Percentiles rank a stretch among this genome's conserved stretches.
Conservation (phyloP, 2,888 invertebrate genomes). For the Drosophila mayaguana region DNA sequence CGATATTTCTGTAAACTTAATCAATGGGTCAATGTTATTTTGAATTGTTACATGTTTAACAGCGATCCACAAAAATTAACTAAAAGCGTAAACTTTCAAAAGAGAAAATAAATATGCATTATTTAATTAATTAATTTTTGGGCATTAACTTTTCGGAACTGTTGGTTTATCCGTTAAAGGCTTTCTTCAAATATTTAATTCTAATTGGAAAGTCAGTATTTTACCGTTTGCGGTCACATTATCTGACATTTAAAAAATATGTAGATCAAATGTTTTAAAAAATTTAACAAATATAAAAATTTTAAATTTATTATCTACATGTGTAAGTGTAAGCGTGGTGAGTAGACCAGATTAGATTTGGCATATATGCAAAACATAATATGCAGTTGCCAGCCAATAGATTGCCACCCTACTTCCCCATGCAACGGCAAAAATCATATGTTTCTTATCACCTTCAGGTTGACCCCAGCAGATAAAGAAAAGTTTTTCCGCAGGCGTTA, state of each 20-base stretch:
- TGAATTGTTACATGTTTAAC: background rate
- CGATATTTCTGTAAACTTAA: conserved; percentile 24
- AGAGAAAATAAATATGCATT: too few species aligned
- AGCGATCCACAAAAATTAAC: background rate
- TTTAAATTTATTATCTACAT: background rate
- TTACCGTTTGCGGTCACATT: conserved; percentile 35
- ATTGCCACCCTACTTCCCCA: conserved; percentile 14
- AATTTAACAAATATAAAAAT: background rate
- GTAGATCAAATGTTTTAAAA: conserved; percentile 8
- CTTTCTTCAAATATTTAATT: background rate
- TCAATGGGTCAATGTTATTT: background rate
- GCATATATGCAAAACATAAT: background rate
- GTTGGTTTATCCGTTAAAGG: background rate
- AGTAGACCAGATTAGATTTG: background rate
- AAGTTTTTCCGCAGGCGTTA: conserved; percentile 6
- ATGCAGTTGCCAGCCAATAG: background rate
- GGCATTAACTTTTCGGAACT: too few species aligned
- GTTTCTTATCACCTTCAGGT: conserved; percentile 68
- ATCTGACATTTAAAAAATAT: conserved; percentile 27
- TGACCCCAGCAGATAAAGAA: conserved; percentile 47
- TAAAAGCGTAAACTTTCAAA: background rate
- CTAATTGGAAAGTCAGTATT: conserved; percentile 3
- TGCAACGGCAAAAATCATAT: conserved; percentile 25
- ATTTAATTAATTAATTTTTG: background rate
- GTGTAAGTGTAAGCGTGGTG: background rate